phyloP scores from a whole-genome alignment of 2,113 vertebrate genomes.

The Phyllostomus hastatus region DNA sequence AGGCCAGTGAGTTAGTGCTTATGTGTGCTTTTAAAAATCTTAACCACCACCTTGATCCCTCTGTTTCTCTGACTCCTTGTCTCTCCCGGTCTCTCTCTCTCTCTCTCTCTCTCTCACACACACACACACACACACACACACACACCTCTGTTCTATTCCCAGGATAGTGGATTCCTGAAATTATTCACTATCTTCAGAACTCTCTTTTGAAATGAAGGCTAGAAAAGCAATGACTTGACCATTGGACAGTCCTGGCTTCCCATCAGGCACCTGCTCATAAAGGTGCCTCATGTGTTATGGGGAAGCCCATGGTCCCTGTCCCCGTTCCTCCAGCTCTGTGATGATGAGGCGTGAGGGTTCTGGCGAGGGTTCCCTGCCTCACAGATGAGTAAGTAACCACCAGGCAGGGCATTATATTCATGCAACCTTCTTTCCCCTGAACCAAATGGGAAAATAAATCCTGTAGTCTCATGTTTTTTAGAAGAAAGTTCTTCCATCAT shows the following conservation, averaged over 20 bases:
- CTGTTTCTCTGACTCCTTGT: not conserved
- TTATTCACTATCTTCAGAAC: conserved; percentile 22
- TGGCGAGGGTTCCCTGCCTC: not conserved
- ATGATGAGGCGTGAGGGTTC: not conserved
- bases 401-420: not conserved
- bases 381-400: not conserved
- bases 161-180: not conserved
- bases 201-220: conserved; percentile 3
- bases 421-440: not conserved
- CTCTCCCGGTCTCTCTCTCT: too few species aligned
- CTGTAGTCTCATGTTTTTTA: not conserved
- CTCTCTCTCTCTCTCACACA: too few species aligned
- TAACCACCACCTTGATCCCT: not conserved
- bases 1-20: conserved; percentile 23
- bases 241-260: not conserved
- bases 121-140: not conserved
- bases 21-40: not conserved
- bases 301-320: fast-evolving
- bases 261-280: not conserved
- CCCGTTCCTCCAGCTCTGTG: not conserved
- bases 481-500: not conserved
- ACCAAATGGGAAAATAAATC: not conserved
- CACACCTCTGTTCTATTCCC: not conserved
- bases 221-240: not conserved
- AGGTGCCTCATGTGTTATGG: not conserved